Evolutionary conservation across 2,113 vertebrate genomes (phyloP).

Genomic region (Smithornis capensis): DNA sequence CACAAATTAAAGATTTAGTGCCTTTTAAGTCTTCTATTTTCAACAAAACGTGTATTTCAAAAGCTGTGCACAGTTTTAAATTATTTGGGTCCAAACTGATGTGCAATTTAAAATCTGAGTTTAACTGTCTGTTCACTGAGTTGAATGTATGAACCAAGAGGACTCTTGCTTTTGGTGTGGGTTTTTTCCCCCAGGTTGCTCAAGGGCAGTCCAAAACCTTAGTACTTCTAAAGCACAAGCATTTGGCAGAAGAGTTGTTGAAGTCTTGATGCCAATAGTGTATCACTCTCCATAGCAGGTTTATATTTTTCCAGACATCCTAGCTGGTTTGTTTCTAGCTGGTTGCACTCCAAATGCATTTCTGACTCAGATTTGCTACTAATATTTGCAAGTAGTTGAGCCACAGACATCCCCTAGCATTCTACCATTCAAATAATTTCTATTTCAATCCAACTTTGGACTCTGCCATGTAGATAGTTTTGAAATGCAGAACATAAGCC

Average conservation of each 20-base stretch:
- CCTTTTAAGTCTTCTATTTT: neutral
- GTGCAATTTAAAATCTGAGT: neutral
- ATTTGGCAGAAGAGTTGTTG: neutral
- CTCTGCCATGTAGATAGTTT: neutral
- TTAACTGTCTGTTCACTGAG: neutral
- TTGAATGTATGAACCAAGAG: neutral
- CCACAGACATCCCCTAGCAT: neutral
- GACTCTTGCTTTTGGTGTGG: neutral
- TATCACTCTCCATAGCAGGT: neutral
- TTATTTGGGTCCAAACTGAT: neutral
- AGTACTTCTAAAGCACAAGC: neutral
- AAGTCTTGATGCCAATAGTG: neutral
- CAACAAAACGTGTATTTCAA: neutral
- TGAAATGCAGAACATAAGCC: neutral
- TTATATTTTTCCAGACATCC: neutral
- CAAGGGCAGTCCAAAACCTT: neutral
- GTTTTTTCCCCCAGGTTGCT: accelerated
- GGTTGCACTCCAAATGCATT: neutral
- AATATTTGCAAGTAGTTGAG: neutral
- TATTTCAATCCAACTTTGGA: neutral
- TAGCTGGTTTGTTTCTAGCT: neutral
- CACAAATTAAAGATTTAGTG: neutral
- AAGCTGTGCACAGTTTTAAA: neutral
- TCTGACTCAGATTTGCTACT: neutral
- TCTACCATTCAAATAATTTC: neutral